Base-by-base conservation (phyloP, 2,888 invertebrate species). In the Leucophenga montana region DNA sequence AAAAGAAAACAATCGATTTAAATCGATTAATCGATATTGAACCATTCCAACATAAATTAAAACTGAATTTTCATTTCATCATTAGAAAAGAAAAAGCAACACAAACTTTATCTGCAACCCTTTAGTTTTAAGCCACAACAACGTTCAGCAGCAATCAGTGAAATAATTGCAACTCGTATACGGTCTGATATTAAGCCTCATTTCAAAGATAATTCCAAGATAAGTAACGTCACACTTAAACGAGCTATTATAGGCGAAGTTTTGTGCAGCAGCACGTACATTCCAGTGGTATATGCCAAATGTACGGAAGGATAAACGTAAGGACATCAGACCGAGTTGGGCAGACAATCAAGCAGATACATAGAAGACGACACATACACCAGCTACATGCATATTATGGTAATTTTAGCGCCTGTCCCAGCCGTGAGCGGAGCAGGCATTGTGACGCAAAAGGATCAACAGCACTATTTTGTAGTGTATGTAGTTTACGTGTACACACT, bases 361-460 rank as follows among this genome's bases (percentile, higher is more conserved):
- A 33, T 56, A 22, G 22, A 56, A 56, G 56, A 61, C n/a, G n/a
- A n/a, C n/a, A n/a, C 39, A 44, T 18, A 39, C 39, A 18, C 13
- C 33, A 44, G 27, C 13, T 39, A 39, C 61, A 61, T 39, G 14
- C 56, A 39, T 71, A 70, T 73, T 72, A 77, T 79, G 78, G 79
- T 78, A 78, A 78, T 78, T 78, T 77, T 78, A 75, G 78, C 78
- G 76, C 69, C 73, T 73, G 76, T 75, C 76, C 73, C 70, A 61
- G 70, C 71, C 66, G 48, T 48, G 72, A 39, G 33, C 8, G 8
- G 8, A 33, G 8, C 8, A 33, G 33, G 11, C 11, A 54, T 53
- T 16, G 53, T 14, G 76, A 16, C 62, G 62, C 46, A 44, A 39
- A 39, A 27, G 48, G 22, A 64, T 64, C 64, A 64, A 46, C 48